Conservation (phyloP, 1,140 invertebrate genomes). For the Drosophila murphyi region DNA sequence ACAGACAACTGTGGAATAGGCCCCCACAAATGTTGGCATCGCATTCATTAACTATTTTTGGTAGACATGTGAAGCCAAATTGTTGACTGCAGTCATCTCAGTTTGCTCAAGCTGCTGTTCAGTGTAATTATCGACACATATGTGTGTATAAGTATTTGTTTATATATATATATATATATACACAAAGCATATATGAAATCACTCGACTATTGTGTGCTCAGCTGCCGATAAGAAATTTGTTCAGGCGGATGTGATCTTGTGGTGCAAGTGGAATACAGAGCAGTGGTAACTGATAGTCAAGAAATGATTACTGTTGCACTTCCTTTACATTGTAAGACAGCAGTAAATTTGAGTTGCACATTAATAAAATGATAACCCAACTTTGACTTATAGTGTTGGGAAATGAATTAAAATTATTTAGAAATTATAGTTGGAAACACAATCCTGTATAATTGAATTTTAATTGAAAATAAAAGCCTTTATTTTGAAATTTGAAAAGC, state of each 20-base stretch:
- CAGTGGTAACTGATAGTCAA: background rate
- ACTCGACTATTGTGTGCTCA: slow-evolving; percentile 24
- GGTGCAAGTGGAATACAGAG: slow-evolving; percentile 1
- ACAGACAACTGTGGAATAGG: slow-evolving; percentile 25
- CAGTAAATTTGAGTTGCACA: slow-evolving; percentile 12
- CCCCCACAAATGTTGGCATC: slow-evolving; percentile 35
- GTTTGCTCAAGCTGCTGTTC: slow-evolving; percentile 31
- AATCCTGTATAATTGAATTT: background rate
- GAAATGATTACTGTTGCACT: background rate
- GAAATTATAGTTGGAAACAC: background rate
- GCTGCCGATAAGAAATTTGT: slow-evolving; percentile 32
- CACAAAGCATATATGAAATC: slow-evolving; percentile 34
- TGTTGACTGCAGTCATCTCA: slow-evolving; percentile 33
- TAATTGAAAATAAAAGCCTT: too few species aligned
- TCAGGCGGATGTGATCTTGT: slow-evolving; percentile 21
- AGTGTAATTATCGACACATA: slow-evolving; percentile 42
- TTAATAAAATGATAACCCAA: too few species aligned
- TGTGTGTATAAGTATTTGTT: background rate
- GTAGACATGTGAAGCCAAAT: slow-evolving; percentile 50
- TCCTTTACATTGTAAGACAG: background rate
- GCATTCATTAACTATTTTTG: slow-evolving; percentile 57
- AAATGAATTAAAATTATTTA: background rate
- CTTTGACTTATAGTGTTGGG: background rate
- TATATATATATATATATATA: background rate
- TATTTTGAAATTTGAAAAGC: too few species aligned